Evolutionary conservation across 2,113 vertebrate species (phyloP).

Genomic region (Rhabdomys dilectus): DNA sequence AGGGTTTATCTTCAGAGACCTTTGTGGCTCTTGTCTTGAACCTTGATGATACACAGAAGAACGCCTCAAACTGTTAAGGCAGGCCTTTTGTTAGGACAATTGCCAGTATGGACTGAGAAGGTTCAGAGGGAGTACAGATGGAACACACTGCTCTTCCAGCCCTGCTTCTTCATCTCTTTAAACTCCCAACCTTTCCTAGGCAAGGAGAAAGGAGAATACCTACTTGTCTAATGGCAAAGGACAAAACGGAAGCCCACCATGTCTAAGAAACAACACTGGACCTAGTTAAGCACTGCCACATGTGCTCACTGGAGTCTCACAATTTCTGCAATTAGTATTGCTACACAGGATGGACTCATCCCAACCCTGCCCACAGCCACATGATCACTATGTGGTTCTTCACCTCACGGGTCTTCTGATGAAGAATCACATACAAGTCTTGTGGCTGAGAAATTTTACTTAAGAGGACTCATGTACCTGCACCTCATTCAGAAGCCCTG

Average conservation of each 20-base stretch:
- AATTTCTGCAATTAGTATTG: not conserved
- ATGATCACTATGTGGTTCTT: not conserved
- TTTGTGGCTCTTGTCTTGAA: not conserved
- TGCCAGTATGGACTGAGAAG: not conserved
- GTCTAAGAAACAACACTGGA: not conserved
- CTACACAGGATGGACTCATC: not conserved
- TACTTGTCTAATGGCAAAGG: constrained; percentile 1
- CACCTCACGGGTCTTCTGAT: constrained; percentile 5
- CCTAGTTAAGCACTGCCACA: constrained; percentile 8
- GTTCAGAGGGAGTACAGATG: constrained; percentile 29
- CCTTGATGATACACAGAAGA: not conserved
- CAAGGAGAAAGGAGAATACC: not conserved
- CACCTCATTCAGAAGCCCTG: not conserved
- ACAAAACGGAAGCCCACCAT: constrained; percentile 46
- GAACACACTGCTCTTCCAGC: not conserved
- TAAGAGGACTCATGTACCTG: not conserved
- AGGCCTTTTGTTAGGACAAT: not conserved
- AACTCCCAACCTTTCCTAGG: not conserved
- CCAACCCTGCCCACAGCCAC: not conserved
- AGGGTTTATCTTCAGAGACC: not conserved
- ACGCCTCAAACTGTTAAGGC: not conserved
- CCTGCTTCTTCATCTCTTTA: not conserved
- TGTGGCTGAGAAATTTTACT: not conserved
- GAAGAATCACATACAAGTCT: not conserved
- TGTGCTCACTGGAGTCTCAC: constrained; percentile 2